Base-by-base conservation (phyloP, 2,113 vertebrate genomes). In the Leptodactylus fuscus region DNA sequence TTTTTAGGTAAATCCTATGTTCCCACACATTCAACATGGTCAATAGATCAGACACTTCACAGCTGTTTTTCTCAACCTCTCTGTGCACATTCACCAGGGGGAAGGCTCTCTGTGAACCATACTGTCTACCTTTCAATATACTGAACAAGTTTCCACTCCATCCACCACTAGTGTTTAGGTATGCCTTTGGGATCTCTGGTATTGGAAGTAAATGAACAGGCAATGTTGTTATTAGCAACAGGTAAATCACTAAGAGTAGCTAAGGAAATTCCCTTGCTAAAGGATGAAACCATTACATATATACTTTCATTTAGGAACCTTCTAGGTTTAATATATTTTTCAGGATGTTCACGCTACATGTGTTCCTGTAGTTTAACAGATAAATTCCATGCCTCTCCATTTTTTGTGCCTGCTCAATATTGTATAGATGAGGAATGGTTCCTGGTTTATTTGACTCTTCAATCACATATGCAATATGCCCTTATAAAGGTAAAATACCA, bases 201-300 rank as follows among this genome's bases (percentile, higher is more conserved):
- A 53, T 58, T 78, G 32, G 32, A 85, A 85, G 62, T 85, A 79
- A 79, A 78, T 22, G 83, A 79, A 85, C 83, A 85, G 75, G 55
- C 83, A 44, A 1, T 85, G 83, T 85, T 85, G 62, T 80, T 67
- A 60, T 15, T 55, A 58, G 76, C 76, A 85, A 85, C 83, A 1
- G 58, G 15, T 8, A 85, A 80, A 85, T 85, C 76, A 80, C 48
- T 71, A 20, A 5, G 20, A 65, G 62, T 80, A 80, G 80, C 83
- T 85, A 85, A 67, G 58, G 83, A 85, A 85, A 27, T 34, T 85
- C 69, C 22, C 44, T 62, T 85, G 78, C 60, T 58, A 22, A 55
- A 74, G 34, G 49, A 24, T 27, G 22, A 48, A 48, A 11, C 3
- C 44, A 81, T 29, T 69, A 5, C 69, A 44, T 24, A 27, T 74